Conservation (phyloP, 1,140 invertebrate species). For the Marisa cornuarietis region DNA sequence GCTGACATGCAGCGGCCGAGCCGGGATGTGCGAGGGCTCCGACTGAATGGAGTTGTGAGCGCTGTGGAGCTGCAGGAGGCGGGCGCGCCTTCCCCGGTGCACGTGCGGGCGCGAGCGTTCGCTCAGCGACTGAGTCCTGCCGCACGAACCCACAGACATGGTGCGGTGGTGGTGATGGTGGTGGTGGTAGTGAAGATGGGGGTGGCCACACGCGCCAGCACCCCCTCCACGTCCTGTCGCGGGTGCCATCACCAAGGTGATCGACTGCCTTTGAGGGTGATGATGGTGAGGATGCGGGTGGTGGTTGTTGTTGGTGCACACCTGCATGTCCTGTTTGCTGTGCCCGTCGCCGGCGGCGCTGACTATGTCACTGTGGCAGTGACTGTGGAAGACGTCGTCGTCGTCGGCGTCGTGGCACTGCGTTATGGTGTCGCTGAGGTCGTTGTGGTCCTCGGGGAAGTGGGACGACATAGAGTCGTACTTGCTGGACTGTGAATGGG, state of each 20-base stretch:
- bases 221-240: not conserved
- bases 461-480: conserved; percentile 60
- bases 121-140: not conserved
- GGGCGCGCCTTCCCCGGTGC: not conserved
- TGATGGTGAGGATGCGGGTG: not conserved
- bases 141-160: not conserved
- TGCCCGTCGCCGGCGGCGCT: conserved; percentile 36
- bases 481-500: conserved; percentile 40
- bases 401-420: conserved; percentile 42
- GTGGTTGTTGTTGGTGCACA: not conserved
- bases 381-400: conserved; percentile 43
- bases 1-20: conserved; percentile 13
- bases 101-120: not conserved
- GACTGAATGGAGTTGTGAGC: conserved; percentile 6
- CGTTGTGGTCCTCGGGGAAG: conserved; percentile 47
- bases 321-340: conserved; percentile 26
- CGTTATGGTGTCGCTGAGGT: conserved; percentile 55
- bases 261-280: not conserved
- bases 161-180: not conserved
- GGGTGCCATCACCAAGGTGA: not conserved
- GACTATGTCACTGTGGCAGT: conserved; percentile 26
- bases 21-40: not conserved
- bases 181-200: not conserved
- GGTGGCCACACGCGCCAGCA: not conserved
- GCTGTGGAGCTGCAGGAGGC: not conserved